Base-by-base conservation (phyloP, 2,113 vertebrate genomes). In the Scortum barcoo region DNA sequence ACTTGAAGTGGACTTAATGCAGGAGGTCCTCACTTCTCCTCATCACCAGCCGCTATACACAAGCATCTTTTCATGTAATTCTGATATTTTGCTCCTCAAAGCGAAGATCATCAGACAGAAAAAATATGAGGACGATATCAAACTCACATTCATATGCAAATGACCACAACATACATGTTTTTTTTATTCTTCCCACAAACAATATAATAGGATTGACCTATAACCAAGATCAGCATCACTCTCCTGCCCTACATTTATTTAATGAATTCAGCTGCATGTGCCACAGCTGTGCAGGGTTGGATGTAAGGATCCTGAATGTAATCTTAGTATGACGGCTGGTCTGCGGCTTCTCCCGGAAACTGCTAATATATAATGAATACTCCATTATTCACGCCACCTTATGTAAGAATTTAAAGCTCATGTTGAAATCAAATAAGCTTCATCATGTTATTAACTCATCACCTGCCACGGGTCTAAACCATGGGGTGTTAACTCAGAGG, bases 1-100 rank as follows among this genome's bases (percentile, higher is more conserved):
- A 20, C 74, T 57, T 61, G 54, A 84, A 75, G 62, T 82, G 76
- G 46, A 53, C 78, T 82, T 69, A 14, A 81, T 83, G 71, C n/a
- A 20, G 13, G 36, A 30, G 76, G 36, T 48, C 67, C 80, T 84
- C 71, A 61, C 48, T 65, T 81, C 61, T 78, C 46, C 30, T 26
- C 38, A 67, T 76, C 66, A 62, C 20, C 56, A 71, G 28, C 33
- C 51, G 67, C 60, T 58, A 67, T 77, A 61, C 60, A 81, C 24
- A 66, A 76, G 54, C 66, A 50, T 70, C 22, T 68, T 74, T 26
- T 78, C 26, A 14, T 63, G 36, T 33, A 36, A 48, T 28, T 53
- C 9, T 51, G 7, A 71, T 65, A 46, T 26, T 53, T 26, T 22
- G 24, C 11, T 51, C 26, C 17, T 76, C 36, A 74, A n/a, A 65